Conservation (phyloP, 1,140 invertebrate genomes). For the Scaptomyza montana region DNA sequence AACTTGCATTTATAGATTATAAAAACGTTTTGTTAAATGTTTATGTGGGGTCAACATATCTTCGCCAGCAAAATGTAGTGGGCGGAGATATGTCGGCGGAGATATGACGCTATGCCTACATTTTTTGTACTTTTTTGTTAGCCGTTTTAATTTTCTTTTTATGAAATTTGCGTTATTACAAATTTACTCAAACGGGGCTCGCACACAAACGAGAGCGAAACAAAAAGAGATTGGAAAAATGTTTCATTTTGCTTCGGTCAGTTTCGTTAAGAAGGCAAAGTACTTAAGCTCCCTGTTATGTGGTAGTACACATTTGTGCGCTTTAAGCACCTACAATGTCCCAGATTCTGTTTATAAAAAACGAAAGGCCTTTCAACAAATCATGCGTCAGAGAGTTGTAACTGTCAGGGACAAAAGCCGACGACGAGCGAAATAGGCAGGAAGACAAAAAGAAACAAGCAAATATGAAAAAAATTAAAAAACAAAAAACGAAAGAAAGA, state of each 20-base stretch:
- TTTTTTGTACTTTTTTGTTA: neutral
- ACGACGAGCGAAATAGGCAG: conserved; percentile 52
- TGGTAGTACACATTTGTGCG: neutral
- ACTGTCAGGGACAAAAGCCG: conserved; percentile 68
- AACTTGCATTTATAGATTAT: no score
- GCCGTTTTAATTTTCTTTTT: neutral
- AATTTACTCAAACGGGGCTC: conserved; percentile 5
- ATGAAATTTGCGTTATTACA: neutral
- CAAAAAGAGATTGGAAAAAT: neutral
- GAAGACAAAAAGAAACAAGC: conserved; percentile 48
- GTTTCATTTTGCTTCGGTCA: conserved; percentile 31
- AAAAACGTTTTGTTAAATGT: no score
- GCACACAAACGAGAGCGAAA: neutral
- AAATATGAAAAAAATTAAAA: conserved; percentile 4
- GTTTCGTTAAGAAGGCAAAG: conserved; percentile 34
- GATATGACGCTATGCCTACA: neutral
- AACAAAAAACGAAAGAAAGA: neutral
- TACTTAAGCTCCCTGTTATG: conserved; percentile 24
- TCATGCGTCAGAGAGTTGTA: conserved; percentile 80
- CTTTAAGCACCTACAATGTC: conserved; percentile 49
- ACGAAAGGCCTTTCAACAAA: conserved; percentile 76
- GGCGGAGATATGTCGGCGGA: no score
- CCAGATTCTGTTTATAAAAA: conserved; percentile 62
- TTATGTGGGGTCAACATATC: no score
- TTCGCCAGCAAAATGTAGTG: no score